Evolutionary conservation across 2,113 vertebrate species (phyloP), one percentile per base, ranked within the genome.

Genomic region (Tichodroma muraria): DNA sequence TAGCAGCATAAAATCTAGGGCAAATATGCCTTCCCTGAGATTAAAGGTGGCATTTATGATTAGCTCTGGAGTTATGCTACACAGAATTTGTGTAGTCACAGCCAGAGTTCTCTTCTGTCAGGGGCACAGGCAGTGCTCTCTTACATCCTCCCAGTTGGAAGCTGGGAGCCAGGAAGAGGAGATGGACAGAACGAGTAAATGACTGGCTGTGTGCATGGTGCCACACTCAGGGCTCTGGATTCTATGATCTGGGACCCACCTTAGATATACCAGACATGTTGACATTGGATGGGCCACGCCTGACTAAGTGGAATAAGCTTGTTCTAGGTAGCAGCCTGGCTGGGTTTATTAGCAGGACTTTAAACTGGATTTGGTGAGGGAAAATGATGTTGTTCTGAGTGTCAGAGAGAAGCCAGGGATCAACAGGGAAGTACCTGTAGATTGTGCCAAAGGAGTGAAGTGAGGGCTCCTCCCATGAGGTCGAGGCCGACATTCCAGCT

Each of bases 271-370:
- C 19, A 40, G n/a, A 11, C 16, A 9, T 6, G 2, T 2, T 68
- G 47, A 13, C 6, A 13, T 19, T 3, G 3, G 6, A 10, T 15
- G 20, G 53, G 30, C 21, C 8, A 4, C 1, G 1, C 24, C 16
- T 22, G 13, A 18, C 8, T 24, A 8, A 2, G 30, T 3, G 20
- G 24, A 11, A 12, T 35, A 11, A 22, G 14, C 11, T 11, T 15
- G 21, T 19, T 60, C 24, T 19, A 5, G 17, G n/a, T 1, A 54
- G 10, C 11, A 68, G 0, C 24, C 6, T 69, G 30, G 6, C 6
- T 6, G 40, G 24, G 6, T 82, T 53, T 27, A 19, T 60, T 31
- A 22, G 8, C 24, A 47, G 47, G 47, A 30, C 5, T 10, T 47
- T 25, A 17, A 52, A 30, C 9, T 38, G 13, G n/a, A 5, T 68